These are phyloP conservation scores for Hemiprocne comata DNA, from an alignment of 2,113 vertebrate genomes.

Conservation along the genomic window DNA sequence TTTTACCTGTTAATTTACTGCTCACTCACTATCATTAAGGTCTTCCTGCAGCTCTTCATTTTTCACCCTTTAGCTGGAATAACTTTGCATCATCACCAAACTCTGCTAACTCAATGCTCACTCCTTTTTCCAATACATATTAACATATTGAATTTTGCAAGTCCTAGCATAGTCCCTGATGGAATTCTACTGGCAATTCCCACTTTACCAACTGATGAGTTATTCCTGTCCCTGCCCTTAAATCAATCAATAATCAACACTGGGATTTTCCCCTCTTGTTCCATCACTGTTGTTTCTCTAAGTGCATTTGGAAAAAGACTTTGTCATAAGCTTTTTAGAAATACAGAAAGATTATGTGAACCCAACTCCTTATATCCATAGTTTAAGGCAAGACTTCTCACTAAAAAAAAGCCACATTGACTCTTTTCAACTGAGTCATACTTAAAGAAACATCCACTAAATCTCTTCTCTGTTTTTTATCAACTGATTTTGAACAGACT, in stretches of 20 bases:
- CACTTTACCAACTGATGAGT: neutral
- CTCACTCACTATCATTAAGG: neutral
- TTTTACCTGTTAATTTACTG: neutral
- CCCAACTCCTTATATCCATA: neutral
- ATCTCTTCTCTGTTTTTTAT: neutral
- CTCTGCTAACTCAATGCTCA: neutral
- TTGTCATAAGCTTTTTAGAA: neutral
- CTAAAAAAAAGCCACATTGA: neutral
- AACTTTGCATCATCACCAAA: neutral
- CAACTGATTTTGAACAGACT: neutral
- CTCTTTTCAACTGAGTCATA: neutral
- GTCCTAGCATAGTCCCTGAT: neutral
- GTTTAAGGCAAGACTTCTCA: neutral
- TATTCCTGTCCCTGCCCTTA: neutral
- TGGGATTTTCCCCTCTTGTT: neutral
- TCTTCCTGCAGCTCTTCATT: neutral
- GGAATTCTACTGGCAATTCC: neutral
- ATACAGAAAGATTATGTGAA: neutral
- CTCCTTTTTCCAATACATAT: neutral
- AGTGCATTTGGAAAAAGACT: neutral
- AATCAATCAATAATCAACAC: neutral
- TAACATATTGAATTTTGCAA: neutral
- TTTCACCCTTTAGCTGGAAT: neutral
- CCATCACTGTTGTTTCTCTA: neutral
- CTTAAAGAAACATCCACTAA: neutral